phyloP scores from a whole-genome alignment of 2,797 vertebrate species.

The Sebastes nivosus region DNA sequence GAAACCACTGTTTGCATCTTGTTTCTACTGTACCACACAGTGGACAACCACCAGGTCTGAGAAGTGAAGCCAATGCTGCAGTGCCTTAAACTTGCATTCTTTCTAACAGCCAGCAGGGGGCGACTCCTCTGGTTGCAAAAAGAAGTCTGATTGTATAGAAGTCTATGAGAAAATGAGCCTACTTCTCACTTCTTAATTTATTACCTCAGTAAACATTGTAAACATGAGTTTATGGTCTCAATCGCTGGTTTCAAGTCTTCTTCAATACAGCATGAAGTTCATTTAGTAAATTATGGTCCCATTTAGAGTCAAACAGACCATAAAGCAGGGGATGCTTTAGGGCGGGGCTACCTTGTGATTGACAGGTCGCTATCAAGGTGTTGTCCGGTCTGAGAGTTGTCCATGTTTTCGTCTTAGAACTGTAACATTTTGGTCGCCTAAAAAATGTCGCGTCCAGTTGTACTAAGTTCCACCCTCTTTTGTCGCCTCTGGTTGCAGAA shows the following conservation, averaged over 20 bases:
- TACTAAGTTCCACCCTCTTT: no score
- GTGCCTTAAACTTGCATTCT: no score
- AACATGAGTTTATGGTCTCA: not conserved
- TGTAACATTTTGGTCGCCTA: not conserved
- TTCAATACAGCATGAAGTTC: not conserved
- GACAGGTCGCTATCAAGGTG: not conserved
- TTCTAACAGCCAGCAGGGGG: no score
- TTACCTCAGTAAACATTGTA: not conserved
- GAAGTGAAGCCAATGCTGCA: no score
- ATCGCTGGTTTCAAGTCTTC: not conserved
- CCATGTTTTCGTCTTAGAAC: not conserved
- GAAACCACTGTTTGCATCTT: no score
- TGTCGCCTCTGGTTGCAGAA: no score
- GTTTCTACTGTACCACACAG: no score
- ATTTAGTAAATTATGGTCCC: not conserved
- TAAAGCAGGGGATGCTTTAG: not conserved
- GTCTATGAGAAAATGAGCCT: not conserved
- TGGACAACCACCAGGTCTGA: no score
- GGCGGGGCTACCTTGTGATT: not conserved
- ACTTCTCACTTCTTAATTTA: not conserved
- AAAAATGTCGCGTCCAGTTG: not conserved
- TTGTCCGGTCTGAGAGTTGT: no score
- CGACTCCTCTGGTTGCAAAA: no score
- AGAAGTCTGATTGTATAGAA: not conserved
- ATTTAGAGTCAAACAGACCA: not conserved